These are phyloP conservation scores for Ambastaia sidthimunki DNA, from an alignment of 2,797 vertebrate genomes.

Conservation along the genomic window DNA sequence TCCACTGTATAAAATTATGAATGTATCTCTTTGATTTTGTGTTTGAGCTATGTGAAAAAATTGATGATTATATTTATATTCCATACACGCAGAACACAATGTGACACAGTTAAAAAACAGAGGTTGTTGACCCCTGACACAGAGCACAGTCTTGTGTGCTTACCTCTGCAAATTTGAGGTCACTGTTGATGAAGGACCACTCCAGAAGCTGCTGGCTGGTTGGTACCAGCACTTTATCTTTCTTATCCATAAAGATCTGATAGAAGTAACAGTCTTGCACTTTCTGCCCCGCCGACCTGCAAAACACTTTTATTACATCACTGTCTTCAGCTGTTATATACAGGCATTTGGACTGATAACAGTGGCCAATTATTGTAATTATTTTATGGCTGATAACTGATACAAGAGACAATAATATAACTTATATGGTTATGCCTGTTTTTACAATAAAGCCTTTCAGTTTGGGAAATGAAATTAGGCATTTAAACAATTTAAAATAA, in stretches of 20 bases:
- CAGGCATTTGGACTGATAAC: background rate
- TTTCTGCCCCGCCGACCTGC: slow-evolving; percentile 95
- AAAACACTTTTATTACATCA: slow-evolving; percentile 4
- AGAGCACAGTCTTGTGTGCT: slow-evolving; percentile 20
- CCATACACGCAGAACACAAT: no score
- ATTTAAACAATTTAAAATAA: no score
- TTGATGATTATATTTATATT: no score
- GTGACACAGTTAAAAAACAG: no score
- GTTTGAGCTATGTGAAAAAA: background rate
- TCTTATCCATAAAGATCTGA: slow-evolving; percentile 99
- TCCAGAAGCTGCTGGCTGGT: slow-evolving; percentile 97
- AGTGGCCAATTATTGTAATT: no score
- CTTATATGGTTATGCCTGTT: background rate
- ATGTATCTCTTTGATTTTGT: background rate
- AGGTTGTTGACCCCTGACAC: background rate
- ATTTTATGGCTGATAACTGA: background rate
- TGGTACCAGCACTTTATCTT: slow-evolving; percentile 96
- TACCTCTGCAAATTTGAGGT: slow-evolving; percentile 98
- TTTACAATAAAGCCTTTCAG: background rate
- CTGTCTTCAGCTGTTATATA: background rate
- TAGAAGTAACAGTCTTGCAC: slow-evolving; percentile 99
- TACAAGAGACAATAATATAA: background rate
- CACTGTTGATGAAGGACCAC: slow-evolving; percentile 99
- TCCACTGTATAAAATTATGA: background rate
- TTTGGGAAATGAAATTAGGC: no score